Percentiles rank a stretch among this genome's conserved stretches.
These are phyloP conservation scores for Phyllotreta cruciferae DNA, from an alignment of 2,888 invertebrate species.

Conservation along the genomic window DNA sequence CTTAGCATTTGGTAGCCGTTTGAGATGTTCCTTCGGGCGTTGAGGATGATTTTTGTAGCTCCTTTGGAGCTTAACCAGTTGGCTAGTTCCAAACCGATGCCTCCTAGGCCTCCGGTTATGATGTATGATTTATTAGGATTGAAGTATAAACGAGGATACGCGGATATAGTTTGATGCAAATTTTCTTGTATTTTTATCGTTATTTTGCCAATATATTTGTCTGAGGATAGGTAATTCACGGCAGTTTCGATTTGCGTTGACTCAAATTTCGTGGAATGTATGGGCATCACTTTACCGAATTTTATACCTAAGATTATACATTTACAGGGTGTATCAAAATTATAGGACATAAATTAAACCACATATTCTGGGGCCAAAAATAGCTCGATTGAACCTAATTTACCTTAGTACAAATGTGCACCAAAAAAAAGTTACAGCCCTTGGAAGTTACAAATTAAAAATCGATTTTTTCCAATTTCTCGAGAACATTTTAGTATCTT, in stretches of 20 bases:
- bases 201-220: slow-evolving; percentile 82
- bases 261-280: slow-evolving; percentile 70
- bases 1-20: slow-evolving; percentile 65
- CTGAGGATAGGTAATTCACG: slow-evolving; percentile 60
- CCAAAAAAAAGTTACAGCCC: no score
- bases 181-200: slow-evolving; percentile 53
- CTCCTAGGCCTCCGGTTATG: slow-evolving; percentile 66
- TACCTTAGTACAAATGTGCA: no score
- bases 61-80: slow-evolving; percentile 69
- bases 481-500: no score
- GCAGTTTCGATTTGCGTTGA: slow-evolving; percentile 71
- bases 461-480: no score
- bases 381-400: no score
- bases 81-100: slow-evolving; percentile 70
- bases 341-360: no score
- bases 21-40: slow-evolving; percentile 65
- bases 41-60: slow-evolving; percentile 65
- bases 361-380: no score
- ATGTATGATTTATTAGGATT: slow-evolving; percentile 52
- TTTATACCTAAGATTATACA: slow-evolving; percentile 18
- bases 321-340: no score
- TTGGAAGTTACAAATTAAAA: no score
- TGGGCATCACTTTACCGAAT: slow-evolving; percentile 72
- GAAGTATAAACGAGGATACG: slow-evolving; percentile 2
- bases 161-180: not conserved